These are phyloP conservation scores for Heterodera carotae DNA, from an alignment of 1,140 invertebrate genomes.

Conservation along the genomic window DNA sequence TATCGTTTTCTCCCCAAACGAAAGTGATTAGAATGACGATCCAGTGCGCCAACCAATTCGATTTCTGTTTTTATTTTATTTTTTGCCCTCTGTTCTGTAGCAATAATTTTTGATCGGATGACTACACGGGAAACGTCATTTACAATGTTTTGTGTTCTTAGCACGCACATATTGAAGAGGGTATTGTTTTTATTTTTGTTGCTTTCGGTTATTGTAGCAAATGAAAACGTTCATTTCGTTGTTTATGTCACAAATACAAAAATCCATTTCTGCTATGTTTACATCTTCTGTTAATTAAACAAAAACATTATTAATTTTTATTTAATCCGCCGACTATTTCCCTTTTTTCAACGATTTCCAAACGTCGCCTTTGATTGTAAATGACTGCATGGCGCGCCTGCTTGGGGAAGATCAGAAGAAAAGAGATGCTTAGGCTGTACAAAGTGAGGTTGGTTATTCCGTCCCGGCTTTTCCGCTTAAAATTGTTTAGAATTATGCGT, in stretches of 20 bases:
- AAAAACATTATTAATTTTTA: too few relatives aligned
- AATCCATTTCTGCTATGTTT: not conserved
- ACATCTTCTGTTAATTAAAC: not conserved
- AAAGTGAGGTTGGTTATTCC: constrained; percentile 13
- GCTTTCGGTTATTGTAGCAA: not conserved
- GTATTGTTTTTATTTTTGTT: not conserved
- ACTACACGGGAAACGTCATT: not conserved
- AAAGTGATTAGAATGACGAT: not conserved
- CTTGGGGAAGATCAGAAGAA: constrained; percentile 20
- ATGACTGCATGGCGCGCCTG: constrained; percentile 25
- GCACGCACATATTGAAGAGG: too few relatives aligned
- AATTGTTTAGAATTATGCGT: constrained; percentile 37
- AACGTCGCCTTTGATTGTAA: too few relatives aligned
- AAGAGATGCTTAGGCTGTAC: constrained; percentile 19
- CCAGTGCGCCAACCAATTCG: not conserved
- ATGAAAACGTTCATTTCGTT: not conserved
- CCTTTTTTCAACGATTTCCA: too few relatives aligned
- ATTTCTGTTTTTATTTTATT: not conserved
- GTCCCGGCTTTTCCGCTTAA: not conserved
- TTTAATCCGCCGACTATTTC: too few relatives aligned
- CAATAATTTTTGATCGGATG: not conserved
- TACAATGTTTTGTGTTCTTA: too few relatives aligned
- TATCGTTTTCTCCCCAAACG: not conserved
- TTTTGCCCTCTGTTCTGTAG: too few relatives aligned
- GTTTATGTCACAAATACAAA: not conserved